phyloP scores from a whole-genome alignment of 2,888 invertebrate genomes.

The Drosophila vallismaia region DNA sequence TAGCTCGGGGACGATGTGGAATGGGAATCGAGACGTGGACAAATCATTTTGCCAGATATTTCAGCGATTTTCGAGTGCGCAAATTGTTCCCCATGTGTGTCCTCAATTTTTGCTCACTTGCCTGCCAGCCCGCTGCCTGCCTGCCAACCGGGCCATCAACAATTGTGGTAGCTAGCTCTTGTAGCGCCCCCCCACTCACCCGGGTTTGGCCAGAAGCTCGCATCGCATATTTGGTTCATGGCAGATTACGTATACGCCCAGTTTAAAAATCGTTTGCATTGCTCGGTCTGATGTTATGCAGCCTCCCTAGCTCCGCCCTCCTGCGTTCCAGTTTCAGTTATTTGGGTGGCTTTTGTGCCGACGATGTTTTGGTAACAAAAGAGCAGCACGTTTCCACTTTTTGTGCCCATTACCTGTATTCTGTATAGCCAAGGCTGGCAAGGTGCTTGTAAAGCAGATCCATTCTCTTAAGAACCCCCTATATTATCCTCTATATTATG shows the following conservation, averaged over 20 bases:
- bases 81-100: slow-evolving; percentile 73
- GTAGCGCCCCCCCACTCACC: slow-evolving; percentile 16
- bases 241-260: slow-evolving; percentile 76
- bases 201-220: slow-evolving; percentile 21
- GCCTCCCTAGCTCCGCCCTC: slow-evolving; percentile 14
- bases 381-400: slow-evolving; percentile 51
- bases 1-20: slow-evolving; percentile 34
- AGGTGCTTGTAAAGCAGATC: slow-evolving; percentile 1
- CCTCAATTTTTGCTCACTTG: slow-evolving; percentile 58
- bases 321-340: slow-evolving; percentile 64
- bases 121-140: slow-evolving; percentile 14
- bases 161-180: slow-evolving; percentile 46
- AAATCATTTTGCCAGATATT: slow-evolving; percentile 66
- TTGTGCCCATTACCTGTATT: slow-evolving; percentile 39
- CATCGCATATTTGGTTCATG: slow-evolving; percentile 72
- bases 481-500: background rate
- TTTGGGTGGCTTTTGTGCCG: slow-evolving; percentile 69
- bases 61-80: slow-evolving; percentile 52
- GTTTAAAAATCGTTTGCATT: slow-evolving; percentile 74
- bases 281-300: slow-evolving; percentile 29
- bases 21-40: slow-evolving; percentile 25
- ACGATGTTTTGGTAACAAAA: slow-evolving; percentile 62
- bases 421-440: slow-evolving; percentile 21
- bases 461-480: background rate
- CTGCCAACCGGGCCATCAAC: slow-evolving; percentile 36